Evolutionary conservation across 64 coral and sea anemone species (phyloP).

Genomic region (Actinia tenebrosa): DNA sequence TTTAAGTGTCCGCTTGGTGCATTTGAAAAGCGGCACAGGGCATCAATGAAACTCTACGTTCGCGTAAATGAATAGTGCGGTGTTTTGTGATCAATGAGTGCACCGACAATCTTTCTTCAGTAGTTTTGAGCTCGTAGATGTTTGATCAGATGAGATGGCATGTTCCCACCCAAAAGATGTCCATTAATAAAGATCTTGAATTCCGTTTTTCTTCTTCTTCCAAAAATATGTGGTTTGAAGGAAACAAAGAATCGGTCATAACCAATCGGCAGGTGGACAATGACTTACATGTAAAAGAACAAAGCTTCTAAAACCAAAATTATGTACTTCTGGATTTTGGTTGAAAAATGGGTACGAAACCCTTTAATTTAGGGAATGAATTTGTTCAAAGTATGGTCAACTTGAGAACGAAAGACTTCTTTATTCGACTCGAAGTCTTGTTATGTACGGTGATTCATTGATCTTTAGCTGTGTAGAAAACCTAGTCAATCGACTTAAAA

Average conservation of each 20-base stretch:
- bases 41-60: slow-evolving; percentile 18
- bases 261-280: background rate
- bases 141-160: background rate
- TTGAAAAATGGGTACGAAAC: background rate
- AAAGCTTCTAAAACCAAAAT: background rate
- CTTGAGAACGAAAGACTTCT: background rate
- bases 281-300: background rate
- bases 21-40: background rate
- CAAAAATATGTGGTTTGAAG: background rate
- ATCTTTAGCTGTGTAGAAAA: background rate
- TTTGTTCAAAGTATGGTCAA: background rate
- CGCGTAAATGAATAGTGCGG: slow-evolving; percentile 8
- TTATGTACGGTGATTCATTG: background rate
- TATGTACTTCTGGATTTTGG: background rate
- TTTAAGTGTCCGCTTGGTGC: slow-evolving; percentile 13
- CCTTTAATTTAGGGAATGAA: background rate
- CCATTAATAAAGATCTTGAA: background rate
- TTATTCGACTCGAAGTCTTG: background rate
- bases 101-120: slow-evolving; percentile 6
- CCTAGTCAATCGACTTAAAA: background rate
- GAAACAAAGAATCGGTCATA: background rate
- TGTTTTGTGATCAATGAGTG: background rate
- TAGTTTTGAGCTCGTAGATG: background rate
- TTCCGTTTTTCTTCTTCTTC: background rate
- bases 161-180: background rate